Evolutionary conservation across 2,113 vertebrate species (phyloP).

Genomic region (Fregetta grallaria): DNA sequence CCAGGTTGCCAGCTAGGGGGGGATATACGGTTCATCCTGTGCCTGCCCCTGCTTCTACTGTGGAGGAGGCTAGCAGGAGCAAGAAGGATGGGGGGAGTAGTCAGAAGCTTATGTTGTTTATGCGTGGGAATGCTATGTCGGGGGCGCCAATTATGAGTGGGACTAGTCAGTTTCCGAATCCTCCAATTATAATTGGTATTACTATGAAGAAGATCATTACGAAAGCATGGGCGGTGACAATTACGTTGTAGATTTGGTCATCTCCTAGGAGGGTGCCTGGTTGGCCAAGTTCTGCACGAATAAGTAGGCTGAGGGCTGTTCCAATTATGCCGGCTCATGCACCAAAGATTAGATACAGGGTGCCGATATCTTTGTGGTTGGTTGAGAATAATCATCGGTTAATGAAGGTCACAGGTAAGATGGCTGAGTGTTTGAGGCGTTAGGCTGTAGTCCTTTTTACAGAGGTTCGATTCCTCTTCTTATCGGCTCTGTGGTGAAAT

Average conservation of each 20-base stretch:
- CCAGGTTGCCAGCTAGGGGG: neutral
- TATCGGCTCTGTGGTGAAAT: neutral
- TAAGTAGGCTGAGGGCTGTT: neutral
- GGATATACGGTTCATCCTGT: neutral
- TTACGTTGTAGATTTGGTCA: neutral
- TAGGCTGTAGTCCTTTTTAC: neutral
- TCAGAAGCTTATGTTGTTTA: neutral
- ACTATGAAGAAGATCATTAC: neutral
- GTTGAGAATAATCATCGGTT: neutral
- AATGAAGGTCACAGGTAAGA: neutral
- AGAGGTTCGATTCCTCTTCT: neutral
- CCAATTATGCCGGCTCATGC: neutral
- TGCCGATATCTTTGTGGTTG: neutral
- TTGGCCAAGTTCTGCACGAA: accelerated
- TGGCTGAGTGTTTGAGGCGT: neutral
- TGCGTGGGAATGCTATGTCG: neutral
- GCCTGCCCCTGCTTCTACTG: neutral
- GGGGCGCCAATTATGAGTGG: neutral
- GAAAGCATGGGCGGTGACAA: neutral
- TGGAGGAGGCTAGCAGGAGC: accelerated
- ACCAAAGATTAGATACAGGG: neutral
- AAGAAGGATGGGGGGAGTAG: neutral
- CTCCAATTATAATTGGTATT: neutral
- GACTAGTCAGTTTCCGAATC: neutral
- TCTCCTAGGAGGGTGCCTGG: neutral